Percentiles rank a stretch among this genome's conserved stretches.
Evolutionary conservation across 2,888 invertebrate genomes (phyloP).

Genomic region (Pteria penguin): DNA sequence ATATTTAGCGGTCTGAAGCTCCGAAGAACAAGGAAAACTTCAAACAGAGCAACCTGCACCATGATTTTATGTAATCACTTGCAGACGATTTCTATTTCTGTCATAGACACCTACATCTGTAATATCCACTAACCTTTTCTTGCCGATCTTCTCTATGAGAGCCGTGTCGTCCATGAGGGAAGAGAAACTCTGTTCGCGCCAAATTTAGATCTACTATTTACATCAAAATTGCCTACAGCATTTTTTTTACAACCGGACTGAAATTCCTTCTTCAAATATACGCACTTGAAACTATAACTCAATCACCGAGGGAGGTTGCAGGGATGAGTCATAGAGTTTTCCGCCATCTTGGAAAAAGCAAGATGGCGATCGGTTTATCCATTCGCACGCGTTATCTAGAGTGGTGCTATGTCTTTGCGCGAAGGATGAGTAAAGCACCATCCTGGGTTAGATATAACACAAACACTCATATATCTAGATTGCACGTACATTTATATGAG

Average conservation of each 20-base stretch:
- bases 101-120: not conserved
- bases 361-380: not conserved
- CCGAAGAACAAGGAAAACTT: too few relatives aligned
- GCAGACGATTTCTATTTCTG: not conserved
- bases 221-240: too few relatives aligned
- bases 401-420: not conserved
- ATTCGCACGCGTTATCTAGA: not conserved
- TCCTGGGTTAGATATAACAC: not conserved
- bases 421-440: not conserved
- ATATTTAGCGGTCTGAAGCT: too few relatives aligned
- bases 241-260: not conserved
- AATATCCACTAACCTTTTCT: slow-evolving; percentile 37
- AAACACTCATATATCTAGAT: not conserved
- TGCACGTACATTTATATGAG: not conserved
- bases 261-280: not conserved
- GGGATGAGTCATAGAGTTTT: not conserved
- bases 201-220: not conserved
- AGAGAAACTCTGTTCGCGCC: not conserved
- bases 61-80: not conserved
- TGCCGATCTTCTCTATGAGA: slow-evolving; percentile 38
- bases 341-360: not conserved
- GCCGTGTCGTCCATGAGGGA: slow-evolving; percentile 33
- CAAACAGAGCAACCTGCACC: not conserved
- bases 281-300: not conserved
- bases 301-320: not conserved